phyloP scores from a whole-genome alignment of 1,140 invertebrate genomes.

The Meloidogyne exigua region DNA sequence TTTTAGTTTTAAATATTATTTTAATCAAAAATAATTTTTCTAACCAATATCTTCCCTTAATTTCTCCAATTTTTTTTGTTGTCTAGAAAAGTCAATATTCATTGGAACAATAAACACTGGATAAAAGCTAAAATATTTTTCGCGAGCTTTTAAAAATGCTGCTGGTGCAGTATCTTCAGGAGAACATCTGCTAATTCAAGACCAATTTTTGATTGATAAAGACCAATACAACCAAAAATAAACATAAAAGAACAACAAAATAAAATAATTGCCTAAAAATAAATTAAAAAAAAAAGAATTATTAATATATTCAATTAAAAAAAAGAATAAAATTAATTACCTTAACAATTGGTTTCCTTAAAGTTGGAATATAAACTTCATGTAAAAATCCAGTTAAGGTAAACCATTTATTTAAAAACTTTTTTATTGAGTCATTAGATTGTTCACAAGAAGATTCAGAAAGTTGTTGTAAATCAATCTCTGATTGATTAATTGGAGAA shows the following conservation, averaged over 20 bases:
- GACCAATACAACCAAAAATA: constrained; percentile 73
- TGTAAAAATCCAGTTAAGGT: constrained; percentile 65
- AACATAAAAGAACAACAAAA: constrained; percentile 70
- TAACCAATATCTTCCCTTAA: constrained; percentile 82
- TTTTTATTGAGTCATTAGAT: constrained; percentile 1
- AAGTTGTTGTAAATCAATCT: constrained; percentile 33
- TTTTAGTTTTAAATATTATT: too few species aligned
- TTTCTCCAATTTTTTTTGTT: constrained; percentile 85
- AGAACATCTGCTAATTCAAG: constrained; percentile 87
- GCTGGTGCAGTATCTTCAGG: constrained; percentile 84
- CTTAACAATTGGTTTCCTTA: constrained; percentile 75
- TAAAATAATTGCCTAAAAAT: constrained; percentile 69
- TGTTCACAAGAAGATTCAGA: constrained; percentile 35
- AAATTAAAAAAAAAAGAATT: not conserved
- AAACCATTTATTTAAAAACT: constrained; percentile 43
- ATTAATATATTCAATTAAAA: too few species aligned
- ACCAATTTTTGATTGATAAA: constrained; percentile 72
- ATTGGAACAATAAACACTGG: constrained; percentile 93
- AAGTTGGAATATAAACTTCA: constrained; percentile 66
- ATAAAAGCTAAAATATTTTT: constrained; percentile 93
- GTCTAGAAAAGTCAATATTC: constrained; percentile 90
- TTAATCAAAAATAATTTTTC: not conserved
- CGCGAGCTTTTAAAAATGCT: constrained; percentile 84
- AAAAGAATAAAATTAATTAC: too few species aligned
- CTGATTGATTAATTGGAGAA: constrained; percentile 7